Evolutionary conservation across 2,113 vertebrate species (phyloP).

Genomic region (Prunella himalayana): DNA sequence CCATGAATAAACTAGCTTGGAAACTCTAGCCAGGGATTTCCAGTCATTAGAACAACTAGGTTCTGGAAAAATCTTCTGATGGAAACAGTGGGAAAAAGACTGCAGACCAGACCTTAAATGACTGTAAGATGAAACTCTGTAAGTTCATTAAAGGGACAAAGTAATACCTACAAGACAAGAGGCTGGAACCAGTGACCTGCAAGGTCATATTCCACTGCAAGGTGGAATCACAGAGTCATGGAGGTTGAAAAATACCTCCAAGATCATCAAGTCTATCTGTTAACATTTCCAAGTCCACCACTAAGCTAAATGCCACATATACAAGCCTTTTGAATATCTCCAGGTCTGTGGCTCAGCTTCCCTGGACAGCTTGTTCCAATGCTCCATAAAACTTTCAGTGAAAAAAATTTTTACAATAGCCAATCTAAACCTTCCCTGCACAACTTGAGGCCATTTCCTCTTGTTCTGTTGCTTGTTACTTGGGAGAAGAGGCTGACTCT

Average conservation of each 20-base stretch:
- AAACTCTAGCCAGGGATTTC: background rate
- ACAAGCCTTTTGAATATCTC: background rate
- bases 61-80: background rate
- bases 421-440: background rate
- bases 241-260: background rate
- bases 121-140: background rate
- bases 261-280: background rate
- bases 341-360: background rate
- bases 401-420: background rate
- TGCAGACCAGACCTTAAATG: background rate
- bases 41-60: accelerated
- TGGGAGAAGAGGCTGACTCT: background rate
- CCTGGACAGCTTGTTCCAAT: background rate
- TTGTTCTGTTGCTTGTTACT: background rate
- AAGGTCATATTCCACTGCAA: background rate
- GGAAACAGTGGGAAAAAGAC: background rate
- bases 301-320: background rate
- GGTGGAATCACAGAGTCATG: background rate
- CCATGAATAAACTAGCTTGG: background rate
- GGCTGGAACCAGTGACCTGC: background rate
- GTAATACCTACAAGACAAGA: background rate
- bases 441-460: background rate
- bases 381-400: background rate
- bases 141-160: background rate
- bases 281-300: background rate